These are phyloP conservation scores for Geodia barretti DNA, from an alignment of 37 sponge, comb jelly and placozoan species.

Conservation along the genomic window DNA sequence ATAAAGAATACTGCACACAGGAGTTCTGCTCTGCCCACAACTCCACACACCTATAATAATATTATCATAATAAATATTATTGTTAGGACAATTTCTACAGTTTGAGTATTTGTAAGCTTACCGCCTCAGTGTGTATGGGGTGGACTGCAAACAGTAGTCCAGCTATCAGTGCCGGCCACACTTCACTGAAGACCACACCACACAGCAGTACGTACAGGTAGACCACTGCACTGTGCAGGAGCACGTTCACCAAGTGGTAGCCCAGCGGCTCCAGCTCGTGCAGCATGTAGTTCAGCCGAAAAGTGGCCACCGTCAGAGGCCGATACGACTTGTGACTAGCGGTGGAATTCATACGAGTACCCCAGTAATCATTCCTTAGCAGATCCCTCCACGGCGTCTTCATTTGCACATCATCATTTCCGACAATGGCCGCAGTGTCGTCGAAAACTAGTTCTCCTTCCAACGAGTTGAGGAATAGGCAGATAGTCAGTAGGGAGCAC, in stretches of 20 bases:
- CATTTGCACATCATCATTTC: neutral
- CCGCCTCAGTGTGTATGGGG: slow-evolving; percentile 72
- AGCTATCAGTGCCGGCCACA: slow-evolving; percentile 65
- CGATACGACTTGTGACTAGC: slow-evolving; percentile 91
- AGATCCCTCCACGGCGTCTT: neutral
- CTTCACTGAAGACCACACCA: slow-evolving; percentile 38
- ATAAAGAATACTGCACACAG: slow-evolving; percentile 86
- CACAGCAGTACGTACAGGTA: slow-evolving; percentile 74
- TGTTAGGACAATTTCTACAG: neutral
- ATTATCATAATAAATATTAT: too few relatives aligned
- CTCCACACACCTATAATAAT: slow-evolving; percentile 81
- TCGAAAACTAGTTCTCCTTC: neutral
- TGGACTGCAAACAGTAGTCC: slow-evolving; percentile 74
- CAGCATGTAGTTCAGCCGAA: slow-evolving; percentile 85
- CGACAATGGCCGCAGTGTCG: neutral
- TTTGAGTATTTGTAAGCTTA: slow-evolving; percentile 3
- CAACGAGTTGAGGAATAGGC: neutral
- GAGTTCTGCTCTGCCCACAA: slow-evolving; percentile 92
- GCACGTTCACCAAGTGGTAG: slow-evolving; percentile 88
- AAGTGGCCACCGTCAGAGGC: slow-evolving; percentile 85
- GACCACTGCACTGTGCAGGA: slow-evolving; percentile 81
- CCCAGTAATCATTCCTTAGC: neutral
- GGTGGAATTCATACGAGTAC: neutral
- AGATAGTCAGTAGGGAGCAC: neutral
- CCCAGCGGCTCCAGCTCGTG: slow-evolving; percentile 83